Evolutionary conservation across 1,140 invertebrate species (phyloP).

Genomic region (Brachionus sp.): DNA sequence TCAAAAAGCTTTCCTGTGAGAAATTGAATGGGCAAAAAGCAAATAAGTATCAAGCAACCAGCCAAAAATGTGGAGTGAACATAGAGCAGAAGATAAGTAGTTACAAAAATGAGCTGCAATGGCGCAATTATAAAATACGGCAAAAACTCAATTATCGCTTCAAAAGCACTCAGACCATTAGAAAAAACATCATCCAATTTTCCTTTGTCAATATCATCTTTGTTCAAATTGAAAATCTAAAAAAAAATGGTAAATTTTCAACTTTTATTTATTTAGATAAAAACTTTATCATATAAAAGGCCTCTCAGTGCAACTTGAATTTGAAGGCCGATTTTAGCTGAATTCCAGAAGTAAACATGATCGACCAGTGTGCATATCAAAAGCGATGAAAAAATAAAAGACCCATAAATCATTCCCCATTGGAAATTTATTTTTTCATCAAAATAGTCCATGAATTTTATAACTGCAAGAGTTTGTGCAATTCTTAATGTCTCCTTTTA

Average conservation of each 20-base stretch:
- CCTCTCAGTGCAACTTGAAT: background rate
- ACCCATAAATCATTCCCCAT: background rate
- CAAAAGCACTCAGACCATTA: background rate
- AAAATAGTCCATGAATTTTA: background rate
- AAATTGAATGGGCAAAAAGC: background rate
- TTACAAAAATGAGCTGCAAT: background rate
- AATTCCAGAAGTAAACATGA: background rate
- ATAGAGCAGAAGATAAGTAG: background rate
- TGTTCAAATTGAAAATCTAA: background rate
- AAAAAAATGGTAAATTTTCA: background rate
- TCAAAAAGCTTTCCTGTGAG: background rate
- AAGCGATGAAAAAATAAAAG: background rate
- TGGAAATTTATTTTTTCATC: background rate
- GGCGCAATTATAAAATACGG: background rate
- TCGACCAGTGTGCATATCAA: background rate
- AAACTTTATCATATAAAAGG: background rate
- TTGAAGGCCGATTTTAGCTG: background rate
- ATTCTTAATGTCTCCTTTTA: background rate
- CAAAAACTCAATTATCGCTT: background rate
- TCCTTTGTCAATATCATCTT: background rate
- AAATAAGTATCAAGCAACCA: background rate
- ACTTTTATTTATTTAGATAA: background rate
- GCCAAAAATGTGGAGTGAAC: background rate
- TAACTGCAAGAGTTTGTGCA: background rate
- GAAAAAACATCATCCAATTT: background rate